Percentiles rank a stretch among this genome's conserved stretches.
phyloP scores from a whole-genome alignment of 2,888 invertebrate genomes.

The Nephrocerus scutellatus region DNA sequence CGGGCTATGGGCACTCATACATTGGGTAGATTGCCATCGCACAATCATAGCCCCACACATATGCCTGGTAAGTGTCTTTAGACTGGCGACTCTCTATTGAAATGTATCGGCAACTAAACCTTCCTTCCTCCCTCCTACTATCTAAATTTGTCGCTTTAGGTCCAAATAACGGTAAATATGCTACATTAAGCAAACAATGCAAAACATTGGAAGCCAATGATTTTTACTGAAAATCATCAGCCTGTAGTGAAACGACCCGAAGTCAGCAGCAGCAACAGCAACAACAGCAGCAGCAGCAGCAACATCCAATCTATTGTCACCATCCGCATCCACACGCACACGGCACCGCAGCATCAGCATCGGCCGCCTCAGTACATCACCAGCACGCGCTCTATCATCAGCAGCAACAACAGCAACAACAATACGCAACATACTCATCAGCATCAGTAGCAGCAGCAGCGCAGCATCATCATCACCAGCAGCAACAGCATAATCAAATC shows the following conservation, averaged over 20 bases:
- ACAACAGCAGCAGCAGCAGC: constrained; percentile 35
- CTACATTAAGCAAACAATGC: constrained; percentile 92
- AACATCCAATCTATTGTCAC: constrained; percentile 47
- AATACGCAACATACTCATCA: constrained; percentile 39
- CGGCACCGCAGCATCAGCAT: constrained; percentile 51
- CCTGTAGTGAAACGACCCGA: constrained; percentile 45
- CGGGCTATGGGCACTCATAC: constrained; percentile 57
- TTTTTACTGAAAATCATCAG: constrained; percentile 84
- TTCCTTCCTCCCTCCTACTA: too few relatives aligned
- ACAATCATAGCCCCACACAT: constrained; percentile 56
- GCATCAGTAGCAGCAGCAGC: constrained; percentile 33
- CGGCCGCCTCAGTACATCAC: constrained; percentile 48
- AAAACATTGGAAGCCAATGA: constrained; percentile 89
- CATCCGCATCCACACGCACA: constrained; percentile 49
- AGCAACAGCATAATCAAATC: constrained; percentile 42
- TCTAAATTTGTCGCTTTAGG: too few relatives aligned
- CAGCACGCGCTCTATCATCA: constrained; percentile 50
- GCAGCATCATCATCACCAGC: constrained; percentile 38
- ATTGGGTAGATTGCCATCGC: constrained; percentile 59
- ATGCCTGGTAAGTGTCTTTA: constrained; percentile 41
- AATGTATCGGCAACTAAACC: neutral
- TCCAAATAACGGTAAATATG: constrained; percentile 82
- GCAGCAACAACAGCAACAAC: constrained; percentile 41
- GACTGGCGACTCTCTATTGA: neutral
- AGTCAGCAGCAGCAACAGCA: constrained; percentile 30